Evolutionary conservation across 2,888 invertebrate genomes (phyloP), one percentile per base, ranked within the genome.

Genomic region (Piscicola geometra): DNA sequence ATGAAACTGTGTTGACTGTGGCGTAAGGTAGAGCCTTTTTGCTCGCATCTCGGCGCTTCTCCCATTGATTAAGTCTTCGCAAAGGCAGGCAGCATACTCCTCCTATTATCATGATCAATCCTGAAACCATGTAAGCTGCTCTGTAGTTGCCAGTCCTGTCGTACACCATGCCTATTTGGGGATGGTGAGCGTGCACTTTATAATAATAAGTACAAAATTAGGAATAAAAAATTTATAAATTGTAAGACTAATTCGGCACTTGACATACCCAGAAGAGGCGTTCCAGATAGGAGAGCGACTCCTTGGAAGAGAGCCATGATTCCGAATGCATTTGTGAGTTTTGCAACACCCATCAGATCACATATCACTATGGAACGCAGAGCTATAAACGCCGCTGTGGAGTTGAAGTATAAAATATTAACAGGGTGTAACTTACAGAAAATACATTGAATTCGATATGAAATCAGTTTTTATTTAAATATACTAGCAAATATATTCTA

Each of bases 351-450:
- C 76, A 87, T 82, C 52, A 88, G 81, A 56, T 88, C 87, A 9
- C 87, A 87, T 70, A 87, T 82, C 41, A 88, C 85, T 18, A 88
- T 86, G 0, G 88, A 87, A 52, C 97, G 90, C 75, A 98, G 88
- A 0, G 97, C 94, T 15, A 96, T 93, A 84, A 96, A 98, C 81
- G 93, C 93, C 36, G 97, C 80, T 80, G 75, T 1, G 70, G 75
- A 41, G 52, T n/a, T n/a, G n/a, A n/a, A n/a, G n/a, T n/a, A n/a
- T n/a, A n/a, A n/a, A n/a, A n/a, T n/a, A n/a, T n/a, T n/a, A n/a
- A n/a, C n/a, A n/a, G n/a, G n/a, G n/a, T n/a, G n/a, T n/a, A n/a
- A n/a, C n/a, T n/a, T n/a, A n/a, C n/a, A n/a, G n/a, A n/a, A n/a
- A n/a, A n/a, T n/a, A n/a, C n/a, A n/a, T n/a, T n/a, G n/a, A n/a